Percentiles rank a stretch among this genome's conserved stretches.
phyloP scores from a whole-genome alignment of 2,797 vertebrate genomes.

The Peromyscus aztecus region DNA sequence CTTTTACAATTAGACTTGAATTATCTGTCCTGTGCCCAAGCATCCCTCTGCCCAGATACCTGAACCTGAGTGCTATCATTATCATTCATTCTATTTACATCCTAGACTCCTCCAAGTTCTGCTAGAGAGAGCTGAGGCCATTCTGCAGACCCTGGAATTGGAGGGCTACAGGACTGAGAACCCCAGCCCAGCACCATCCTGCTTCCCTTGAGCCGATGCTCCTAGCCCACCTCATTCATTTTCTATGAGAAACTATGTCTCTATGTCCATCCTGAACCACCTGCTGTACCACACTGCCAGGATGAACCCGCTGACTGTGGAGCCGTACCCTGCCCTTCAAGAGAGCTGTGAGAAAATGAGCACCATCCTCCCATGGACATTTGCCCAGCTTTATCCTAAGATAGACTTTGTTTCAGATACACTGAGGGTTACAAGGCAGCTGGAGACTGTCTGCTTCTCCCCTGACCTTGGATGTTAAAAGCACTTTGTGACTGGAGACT shows the following conservation, averaged over 20 bases:
- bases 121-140: neutral
- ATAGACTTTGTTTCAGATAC: neutral
- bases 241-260: neutral
- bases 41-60: neutral
- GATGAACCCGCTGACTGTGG: neutral
- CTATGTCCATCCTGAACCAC: neutral
- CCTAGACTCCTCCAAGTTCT: neutral
- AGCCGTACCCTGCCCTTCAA: neutral
- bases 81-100: neutral
- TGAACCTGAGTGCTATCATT: too few relatives aligned
- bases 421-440: neutral
- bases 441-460: neutral
- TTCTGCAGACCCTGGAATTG: neutral
- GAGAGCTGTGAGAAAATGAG: neutral
- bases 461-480: neutral
- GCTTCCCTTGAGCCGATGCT: neutral
- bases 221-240: neutral
- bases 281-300: neutral
- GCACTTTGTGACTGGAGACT: neutral
- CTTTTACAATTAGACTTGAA: neutral
- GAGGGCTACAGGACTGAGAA: neutral
- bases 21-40: neutral
- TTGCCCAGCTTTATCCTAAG: neutral
- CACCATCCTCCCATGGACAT: neutral
- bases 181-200: neutral